Conservation (phyloP, 2,797 vertebrate genomes). For the Rhincodon typus region DNA sequence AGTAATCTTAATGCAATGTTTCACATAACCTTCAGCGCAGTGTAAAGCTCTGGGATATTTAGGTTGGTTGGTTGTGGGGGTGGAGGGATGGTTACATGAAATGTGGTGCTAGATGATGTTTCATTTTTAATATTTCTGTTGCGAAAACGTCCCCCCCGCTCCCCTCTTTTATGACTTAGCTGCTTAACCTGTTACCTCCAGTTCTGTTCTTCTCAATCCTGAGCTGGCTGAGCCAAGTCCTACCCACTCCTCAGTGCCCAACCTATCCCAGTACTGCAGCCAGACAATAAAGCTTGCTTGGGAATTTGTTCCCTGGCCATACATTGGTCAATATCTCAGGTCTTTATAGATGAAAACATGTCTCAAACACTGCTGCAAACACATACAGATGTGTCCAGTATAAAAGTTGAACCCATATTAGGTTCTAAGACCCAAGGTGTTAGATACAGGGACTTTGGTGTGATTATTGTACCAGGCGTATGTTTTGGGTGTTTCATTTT, state of each 20-base stretch:
- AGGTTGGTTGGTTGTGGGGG: not conserved
- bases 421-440: too few species aligned
- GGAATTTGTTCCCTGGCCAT: too few species aligned
- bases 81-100: not conserved
- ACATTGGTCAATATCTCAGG: not conserved
- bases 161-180: not conserved
- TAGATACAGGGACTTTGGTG: too few species aligned
- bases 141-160: not conserved
- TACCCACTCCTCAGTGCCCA: not conserved
- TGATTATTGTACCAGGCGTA: too few species aligned
- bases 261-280: not conserved
- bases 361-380: not conserved
- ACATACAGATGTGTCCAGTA: not conserved
- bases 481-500: too few species aligned
- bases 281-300: not conserved
- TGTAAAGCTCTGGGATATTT: not conserved
- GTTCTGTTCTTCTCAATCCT: not conserved
- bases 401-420: too few species aligned
- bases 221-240: not conserved
- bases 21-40: slow-evolving; percentile 23
- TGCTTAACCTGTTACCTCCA: not conserved
- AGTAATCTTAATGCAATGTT: slow-evolving; percentile 13
- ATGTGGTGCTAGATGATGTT: not conserved
- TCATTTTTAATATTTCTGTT: not conserved
- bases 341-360: not conserved